Evolutionary conservation across 2,797 vertebrate species (phyloP).

Genomic region (Brachyalestes nurse): DNA sequence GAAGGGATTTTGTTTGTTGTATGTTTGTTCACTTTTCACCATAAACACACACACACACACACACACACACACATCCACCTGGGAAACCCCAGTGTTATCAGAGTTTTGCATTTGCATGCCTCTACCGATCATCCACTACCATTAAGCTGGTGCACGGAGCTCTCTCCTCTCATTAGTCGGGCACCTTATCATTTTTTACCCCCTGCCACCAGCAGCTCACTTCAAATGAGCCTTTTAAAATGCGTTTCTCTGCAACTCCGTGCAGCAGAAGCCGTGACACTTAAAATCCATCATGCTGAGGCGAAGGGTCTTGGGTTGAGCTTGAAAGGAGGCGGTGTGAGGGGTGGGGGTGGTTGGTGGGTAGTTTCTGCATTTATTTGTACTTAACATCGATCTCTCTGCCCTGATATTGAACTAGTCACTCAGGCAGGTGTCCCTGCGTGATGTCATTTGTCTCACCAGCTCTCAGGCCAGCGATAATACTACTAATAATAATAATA

Average conservation of each 20-base stretch:
- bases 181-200: no score
- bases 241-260: neutral
- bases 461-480: no score
- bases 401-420: slow-evolving; percentile 10
- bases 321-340: neutral
- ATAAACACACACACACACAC: no score
- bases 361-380: neutral
- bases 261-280: neutral
- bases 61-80: no score
- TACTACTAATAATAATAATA: no score
- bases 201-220: neutral
- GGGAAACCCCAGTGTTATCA: no score
- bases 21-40: no score
- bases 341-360: no score
- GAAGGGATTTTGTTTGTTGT: no score
- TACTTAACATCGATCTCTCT: slow-evolving; percentile 35
- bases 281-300: neutral
- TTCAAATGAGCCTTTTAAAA: neutral
- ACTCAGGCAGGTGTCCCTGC: slow-evolving; percentile 19
- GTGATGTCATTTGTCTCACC: neutral
- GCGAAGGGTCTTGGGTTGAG: neutral
- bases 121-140: no score
- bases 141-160: no score
- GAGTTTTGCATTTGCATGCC: no score
- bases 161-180: neutral